phyloP scores from a whole-genome alignment of 1,140 invertebrate genomes.

The Neodiprion virginianus region DNA sequence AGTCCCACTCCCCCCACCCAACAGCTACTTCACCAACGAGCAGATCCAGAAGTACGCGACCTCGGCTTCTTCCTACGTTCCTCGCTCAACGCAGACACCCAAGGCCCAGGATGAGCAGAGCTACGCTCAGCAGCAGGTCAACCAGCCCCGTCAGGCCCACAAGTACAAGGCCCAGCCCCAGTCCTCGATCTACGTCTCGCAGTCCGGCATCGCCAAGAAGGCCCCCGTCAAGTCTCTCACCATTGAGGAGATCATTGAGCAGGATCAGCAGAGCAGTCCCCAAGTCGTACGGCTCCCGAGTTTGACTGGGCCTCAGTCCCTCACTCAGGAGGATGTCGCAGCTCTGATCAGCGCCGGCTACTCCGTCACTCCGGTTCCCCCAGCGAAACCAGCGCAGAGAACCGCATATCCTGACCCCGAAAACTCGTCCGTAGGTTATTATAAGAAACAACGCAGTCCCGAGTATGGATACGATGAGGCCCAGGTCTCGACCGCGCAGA shows the following conservation, averaged over 20 bases:
- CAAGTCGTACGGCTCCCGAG: constrained; percentile 45
- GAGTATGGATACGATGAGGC: constrained; percentile 47
- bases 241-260: constrained; percentile 51
- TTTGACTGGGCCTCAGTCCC: constrained; percentile 40
- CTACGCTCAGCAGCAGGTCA: constrained; percentile 38
- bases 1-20: constrained; percentile 45
- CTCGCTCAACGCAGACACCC: constrained; percentile 40
- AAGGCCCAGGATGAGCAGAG: constrained; percentile 28
- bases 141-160: constrained; percentile 49
- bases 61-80: constrained; percentile 48
- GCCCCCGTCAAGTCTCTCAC: constrained; percentile 52
- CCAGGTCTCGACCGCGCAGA: constrained; percentile 37
- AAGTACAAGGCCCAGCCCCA: constrained; percentile 50
- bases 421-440: constrained; percentile 43
- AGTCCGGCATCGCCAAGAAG: constrained; percentile 52
- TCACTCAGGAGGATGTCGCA: constrained; percentile 53
- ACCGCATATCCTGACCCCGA: constrained; percentile 33
- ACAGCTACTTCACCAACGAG: constrained; percentile 49
- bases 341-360: constrained; percentile 55
- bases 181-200: constrained; percentile 50
- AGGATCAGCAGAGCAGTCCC: constrained; percentile 38
- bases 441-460: constrained; percentile 50
- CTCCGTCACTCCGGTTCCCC: constrained; percentile 51
- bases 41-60: constrained; percentile 50
- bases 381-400: constrained; percentile 36